These are phyloP conservation scores for Acanthisitta chloris DNA, from an alignment of 2,113 vertebrate species.

Conservation along the genomic window DNA sequence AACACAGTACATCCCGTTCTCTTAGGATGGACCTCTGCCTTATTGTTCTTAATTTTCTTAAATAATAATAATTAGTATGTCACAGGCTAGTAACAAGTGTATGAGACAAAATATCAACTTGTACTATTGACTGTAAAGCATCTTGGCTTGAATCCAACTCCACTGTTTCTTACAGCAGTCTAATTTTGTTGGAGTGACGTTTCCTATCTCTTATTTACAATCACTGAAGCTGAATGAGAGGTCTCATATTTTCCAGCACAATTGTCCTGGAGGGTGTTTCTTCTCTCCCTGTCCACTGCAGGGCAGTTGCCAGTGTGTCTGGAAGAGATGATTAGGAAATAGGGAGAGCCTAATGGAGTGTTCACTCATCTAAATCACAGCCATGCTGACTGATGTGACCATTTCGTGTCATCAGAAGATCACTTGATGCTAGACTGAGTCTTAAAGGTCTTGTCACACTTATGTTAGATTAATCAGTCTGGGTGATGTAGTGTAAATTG, in stretches of 20 bases:
- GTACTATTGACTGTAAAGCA: not conserved
- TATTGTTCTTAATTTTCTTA: slow-evolving; percentile 49
- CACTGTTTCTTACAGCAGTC: not conserved
- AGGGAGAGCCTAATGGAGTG: not conserved
- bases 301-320: not conserved
- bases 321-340: not conserved
- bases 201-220: not conserved
- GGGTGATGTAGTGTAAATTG: not conserved
- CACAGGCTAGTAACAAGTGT: not conserved
- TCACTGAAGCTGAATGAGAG: not conserved
- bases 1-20: slow-evolving; percentile 56
- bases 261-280: not conserved
- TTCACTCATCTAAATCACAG: not conserved
- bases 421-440: not conserved
- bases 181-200: not conserved
- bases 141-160: not conserved
- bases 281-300: not conserved
- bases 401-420: not conserved
- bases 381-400: not conserved
- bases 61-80: not conserved
- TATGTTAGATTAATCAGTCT: not conserved
- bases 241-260: not conserved
- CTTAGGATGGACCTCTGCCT: not conserved
- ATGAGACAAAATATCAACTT: not conserved
- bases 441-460: not conserved